phyloP scores from a whole-genome alignment of 1,140 invertebrate genomes.

The Drosophila lowei region DNA sequence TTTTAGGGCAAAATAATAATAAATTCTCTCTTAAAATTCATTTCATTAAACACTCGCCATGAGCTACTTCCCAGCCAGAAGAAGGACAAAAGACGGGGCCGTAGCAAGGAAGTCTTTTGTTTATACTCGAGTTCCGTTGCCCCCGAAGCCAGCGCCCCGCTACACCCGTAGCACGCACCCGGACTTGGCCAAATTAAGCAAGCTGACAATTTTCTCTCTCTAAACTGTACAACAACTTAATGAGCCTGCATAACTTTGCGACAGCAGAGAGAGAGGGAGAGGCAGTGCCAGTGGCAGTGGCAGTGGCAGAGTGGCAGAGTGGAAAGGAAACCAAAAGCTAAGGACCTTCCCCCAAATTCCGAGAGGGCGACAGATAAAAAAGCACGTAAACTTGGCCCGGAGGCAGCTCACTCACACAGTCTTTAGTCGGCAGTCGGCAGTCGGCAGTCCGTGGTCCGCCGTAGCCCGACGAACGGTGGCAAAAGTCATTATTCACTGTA shows the following conservation, averaged over 20 bases:
- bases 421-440: too few relatives aligned
- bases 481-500: slow-evolving; percentile 82
- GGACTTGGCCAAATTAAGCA: slow-evolving; percentile 71
- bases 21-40: slow-evolving; percentile 77
- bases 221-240: slow-evolving; percentile 82
- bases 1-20: slow-evolving; percentile 72
- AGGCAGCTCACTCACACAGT: slow-evolving; percentile 44
- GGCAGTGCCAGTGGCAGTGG: too few relatives aligned
- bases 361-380: slow-evolving; percentile 54
- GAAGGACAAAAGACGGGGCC: slow-evolving; percentile 30
- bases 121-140: slow-evolving; percentile 50
- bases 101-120: slow-evolving; percentile 74
- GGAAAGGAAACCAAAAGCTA: slow-evolving; percentile 25
- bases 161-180: slow-evolving; percentile 1
- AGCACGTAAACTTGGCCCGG: slow-evolving; percentile 71
- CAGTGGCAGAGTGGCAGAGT: slow-evolving; percentile 1
- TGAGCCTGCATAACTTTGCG: slow-evolving; percentile 81
- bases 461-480: slow-evolving; percentile 47
- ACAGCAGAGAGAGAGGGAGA: slow-evolving; percentile 38
- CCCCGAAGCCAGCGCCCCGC: background rate
- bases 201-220: slow-evolving; percentile 80
- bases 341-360: slow-evolving; percentile 40
- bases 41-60: slow-evolving; percentile 77
- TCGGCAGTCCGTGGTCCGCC: background rate
- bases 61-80: slow-evolving; percentile 46